These are phyloP conservation scores for Neopipo cinnamomea DNA, from an alignment of 2,113 vertebrate species.

Conservation along the genomic window DNA sequence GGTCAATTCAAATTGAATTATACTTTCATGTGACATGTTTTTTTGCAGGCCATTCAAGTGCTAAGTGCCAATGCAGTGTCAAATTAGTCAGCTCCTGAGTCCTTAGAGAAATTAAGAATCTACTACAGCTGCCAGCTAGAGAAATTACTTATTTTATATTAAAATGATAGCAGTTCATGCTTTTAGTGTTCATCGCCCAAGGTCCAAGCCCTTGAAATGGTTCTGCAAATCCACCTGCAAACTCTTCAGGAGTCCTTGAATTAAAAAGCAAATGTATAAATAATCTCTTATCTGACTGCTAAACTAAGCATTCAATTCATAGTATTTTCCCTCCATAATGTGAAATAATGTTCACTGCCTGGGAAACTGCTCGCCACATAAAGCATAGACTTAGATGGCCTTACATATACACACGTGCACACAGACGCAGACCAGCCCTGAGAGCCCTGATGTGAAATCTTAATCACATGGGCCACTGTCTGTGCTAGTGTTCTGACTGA, in stretches of 20 bases:
- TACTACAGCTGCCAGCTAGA: conserved; percentile 17
- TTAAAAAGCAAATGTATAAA: not conserved
- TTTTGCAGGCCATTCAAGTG: conserved; percentile 1
- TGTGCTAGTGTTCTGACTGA: not conserved
- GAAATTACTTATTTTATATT: not conserved
- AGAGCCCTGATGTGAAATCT: not conserved
- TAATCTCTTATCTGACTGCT: not conserved
- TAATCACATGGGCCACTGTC: not conserved
- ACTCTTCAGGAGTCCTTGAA: not conserved
- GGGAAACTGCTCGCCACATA: not conserved
- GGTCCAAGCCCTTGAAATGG: not conserved
- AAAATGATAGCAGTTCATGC: not conserved
- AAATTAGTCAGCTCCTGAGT: not conserved
- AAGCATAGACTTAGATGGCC: not conserved
- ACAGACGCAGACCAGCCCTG: not conserved
- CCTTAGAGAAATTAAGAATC: conserved; percentile 22
- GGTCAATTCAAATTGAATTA: conserved; percentile 29
- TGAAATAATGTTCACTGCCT: too few species aligned
- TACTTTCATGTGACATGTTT: not conserved
- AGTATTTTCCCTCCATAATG: not conserved
- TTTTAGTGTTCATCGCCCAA: not conserved
- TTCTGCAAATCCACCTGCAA: not conserved
- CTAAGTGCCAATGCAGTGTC: not conserved
- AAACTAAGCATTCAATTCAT: not conserved
- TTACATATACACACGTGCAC: not conserved